Percentiles rank a stretch among this genome's conserved stretches.
Conservation (phyloP, 1,140 invertebrate genomes). For the Metaphire vulgaris region DNA sequence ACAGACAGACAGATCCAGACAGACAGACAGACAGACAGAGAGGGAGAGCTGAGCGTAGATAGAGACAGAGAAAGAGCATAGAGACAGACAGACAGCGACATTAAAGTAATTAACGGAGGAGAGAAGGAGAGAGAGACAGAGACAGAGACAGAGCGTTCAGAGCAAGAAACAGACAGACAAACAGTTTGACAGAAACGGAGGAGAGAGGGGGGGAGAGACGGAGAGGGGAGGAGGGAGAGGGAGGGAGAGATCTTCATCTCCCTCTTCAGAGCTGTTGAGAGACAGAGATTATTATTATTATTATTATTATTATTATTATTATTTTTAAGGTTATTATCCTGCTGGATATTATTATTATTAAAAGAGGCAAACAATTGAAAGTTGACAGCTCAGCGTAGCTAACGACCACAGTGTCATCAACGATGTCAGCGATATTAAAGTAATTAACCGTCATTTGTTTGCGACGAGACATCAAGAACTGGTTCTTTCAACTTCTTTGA, state of each 20-base stretch:
- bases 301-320: not conserved
- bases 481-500: not conserved
- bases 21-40: not conserved
- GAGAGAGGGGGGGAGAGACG: not conserved
- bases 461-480: not conserved
- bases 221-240: not conserved
- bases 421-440: not conserved
- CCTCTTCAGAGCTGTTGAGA: not conserved
- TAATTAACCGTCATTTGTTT: not conserved
- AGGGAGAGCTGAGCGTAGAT: not conserved
- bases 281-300: constrained; percentile 4
- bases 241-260: not conserved
- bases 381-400: no score
- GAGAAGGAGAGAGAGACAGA: not conserved
- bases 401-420: no score
- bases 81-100: not conserved
- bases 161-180: not conserved
- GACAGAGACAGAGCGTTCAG: not conserved
- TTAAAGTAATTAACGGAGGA: not conserved
- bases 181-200: not conserved
- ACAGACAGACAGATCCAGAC: not conserved
- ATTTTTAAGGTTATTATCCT: not conserved
- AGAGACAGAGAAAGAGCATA: not conserved
- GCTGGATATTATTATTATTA: not conserved
- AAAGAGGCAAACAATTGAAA: not conserved